Percentiles rank a stretch among this genome's conserved stretches.
Conservation (phyloP, 2,888 invertebrate genomes). For the Leucania comma region DNA sequence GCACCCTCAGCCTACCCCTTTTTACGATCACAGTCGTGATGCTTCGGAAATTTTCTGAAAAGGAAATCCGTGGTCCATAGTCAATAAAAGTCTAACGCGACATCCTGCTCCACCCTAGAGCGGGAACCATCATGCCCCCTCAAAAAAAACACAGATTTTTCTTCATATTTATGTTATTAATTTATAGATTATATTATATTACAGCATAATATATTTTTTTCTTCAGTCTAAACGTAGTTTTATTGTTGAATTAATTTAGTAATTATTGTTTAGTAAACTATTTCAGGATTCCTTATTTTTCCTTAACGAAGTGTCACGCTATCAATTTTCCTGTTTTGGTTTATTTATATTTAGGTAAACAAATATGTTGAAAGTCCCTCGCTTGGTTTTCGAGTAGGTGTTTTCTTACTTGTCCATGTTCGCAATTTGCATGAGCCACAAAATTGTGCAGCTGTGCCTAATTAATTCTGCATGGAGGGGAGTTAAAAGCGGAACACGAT, state of each 20-base stretch:
- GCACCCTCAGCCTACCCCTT: neutral
- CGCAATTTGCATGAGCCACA: slow-evolving; percentile 44
- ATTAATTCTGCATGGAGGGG: slow-evolving; percentile 54
- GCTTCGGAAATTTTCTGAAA: too few relatives aligned
- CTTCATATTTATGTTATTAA: neutral
- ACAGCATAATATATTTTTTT: too few relatives aligned
- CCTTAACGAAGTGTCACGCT: neutral
- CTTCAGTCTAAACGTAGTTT: too few relatives aligned
- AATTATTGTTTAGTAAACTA: slow-evolving; percentile 18
- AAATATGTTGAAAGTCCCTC: neutral
- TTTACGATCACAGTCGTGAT: neutral
- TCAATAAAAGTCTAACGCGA: too few relatives aligned
- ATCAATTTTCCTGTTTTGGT: slow-evolving; percentile 12
- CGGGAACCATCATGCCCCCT: too few relatives aligned
- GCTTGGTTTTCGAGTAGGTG: neutral
- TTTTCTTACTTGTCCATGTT: slow-evolving; percentile 1
- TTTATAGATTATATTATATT: too few relatives aligned
- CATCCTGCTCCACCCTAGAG: too few relatives aligned
- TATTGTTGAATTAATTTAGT: too few relatives aligned
- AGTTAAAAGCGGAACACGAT: slow-evolving; percentile 44
- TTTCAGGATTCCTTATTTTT: slow-evolving; percentile 1
- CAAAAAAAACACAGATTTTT: neutral
- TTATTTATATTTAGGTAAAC: neutral
- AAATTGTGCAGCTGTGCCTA: slow-evolving; percentile 54
- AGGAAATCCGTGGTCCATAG: too few relatives aligned